Conservation (phyloP, 2,797 vertebrate species). For the Sebastes glaucus region DNA sequence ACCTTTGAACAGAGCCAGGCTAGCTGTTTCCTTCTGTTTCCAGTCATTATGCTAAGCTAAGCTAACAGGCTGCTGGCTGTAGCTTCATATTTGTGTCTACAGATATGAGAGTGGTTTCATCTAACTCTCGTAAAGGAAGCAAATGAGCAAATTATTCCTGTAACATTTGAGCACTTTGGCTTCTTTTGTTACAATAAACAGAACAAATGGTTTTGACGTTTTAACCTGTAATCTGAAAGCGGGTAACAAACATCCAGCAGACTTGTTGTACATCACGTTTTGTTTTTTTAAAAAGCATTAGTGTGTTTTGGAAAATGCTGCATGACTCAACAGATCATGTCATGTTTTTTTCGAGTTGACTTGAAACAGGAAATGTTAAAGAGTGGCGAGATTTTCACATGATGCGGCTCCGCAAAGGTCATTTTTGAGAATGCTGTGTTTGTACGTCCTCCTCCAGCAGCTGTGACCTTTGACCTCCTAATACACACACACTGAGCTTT, state of each 20-base stretch:
- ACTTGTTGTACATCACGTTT: background rate
- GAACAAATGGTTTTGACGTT: background rate
- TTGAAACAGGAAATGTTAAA: constrained; percentile 45
- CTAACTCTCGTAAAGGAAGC: background rate
- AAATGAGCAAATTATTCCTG: background rate
- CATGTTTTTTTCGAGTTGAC: background rate
- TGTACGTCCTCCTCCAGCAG: constrained; percentile 64
- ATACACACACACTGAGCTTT: constrained; percentile 15
- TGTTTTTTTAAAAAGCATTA: background rate
- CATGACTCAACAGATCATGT: background rate
- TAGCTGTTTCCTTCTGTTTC: too few relatives aligned
- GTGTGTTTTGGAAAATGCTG: background rate
- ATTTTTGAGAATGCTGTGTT: constrained; percentile 40
- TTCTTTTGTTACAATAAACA: background rate
- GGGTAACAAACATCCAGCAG: background rate
- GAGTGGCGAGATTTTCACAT: constrained; percentile 50
- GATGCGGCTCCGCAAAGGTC: constrained; percentile 29
- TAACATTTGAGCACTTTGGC: background rate
- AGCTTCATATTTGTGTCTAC: too few relatives aligned
- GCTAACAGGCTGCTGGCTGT: too few relatives aligned
- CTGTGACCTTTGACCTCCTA: constrained; percentile 61
- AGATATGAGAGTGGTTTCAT: too few relatives aligned
- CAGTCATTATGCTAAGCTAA: too few relatives aligned
- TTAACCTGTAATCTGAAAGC: background rate
- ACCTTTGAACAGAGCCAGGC: too few relatives aligned